These are phyloP conservation scores for Myanophis thanlyinensis DNA, from an alignment of 2,113 vertebrate genomes.

Conservation along the genomic window DNA sequence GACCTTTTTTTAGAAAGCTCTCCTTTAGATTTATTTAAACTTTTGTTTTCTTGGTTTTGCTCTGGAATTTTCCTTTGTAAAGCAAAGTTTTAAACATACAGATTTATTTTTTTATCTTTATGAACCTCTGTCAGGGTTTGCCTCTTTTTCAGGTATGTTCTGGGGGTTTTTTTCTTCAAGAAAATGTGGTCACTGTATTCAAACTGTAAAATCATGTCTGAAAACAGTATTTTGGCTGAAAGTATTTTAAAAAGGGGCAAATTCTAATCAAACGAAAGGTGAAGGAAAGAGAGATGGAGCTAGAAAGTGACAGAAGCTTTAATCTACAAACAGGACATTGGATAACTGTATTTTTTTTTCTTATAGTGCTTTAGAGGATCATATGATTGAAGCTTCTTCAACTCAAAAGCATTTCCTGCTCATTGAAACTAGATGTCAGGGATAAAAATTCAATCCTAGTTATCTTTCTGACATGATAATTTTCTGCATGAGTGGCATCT, in stretches of 20 bases:
- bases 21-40: neutral
- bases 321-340: neutral
- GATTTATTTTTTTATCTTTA: neutral
- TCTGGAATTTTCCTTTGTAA: neutral
- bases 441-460: neutral
- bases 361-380: neutral
- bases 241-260: neutral
- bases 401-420: neutral
- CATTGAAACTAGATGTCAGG: neutral
- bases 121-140: neutral
- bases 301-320: neutral
- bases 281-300: neutral
- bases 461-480: neutral
- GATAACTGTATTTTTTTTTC: neutral
- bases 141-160: neutral
- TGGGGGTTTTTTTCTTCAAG: neutral
- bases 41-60: neutral
- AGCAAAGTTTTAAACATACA: neutral
- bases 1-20: neutral
- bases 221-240: neutral
- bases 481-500: neutral
- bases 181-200: neutral
- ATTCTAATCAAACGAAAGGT: neutral
- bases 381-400: neutral
- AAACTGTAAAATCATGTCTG: neutral